A percentile compares a stretch with the other conserved stretches of the same genome.
phyloP scores from a whole-genome alignment of 2,888 invertebrate genomes.

The Bellardia bayeri region DNA sequence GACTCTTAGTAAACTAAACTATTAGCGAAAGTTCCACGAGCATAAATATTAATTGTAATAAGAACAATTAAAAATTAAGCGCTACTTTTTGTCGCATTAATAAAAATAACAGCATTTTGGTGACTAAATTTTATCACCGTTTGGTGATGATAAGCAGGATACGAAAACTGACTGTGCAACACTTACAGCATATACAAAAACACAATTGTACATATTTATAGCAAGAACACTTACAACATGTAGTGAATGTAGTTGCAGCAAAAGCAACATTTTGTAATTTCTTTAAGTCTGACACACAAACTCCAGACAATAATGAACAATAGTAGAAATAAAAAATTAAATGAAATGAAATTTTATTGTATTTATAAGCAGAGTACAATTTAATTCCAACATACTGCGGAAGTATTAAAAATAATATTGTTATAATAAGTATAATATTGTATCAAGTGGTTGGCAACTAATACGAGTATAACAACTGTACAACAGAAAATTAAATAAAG shows the following conservation, averaged over 20 bases:
- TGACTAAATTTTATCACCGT: constrained; percentile 67
- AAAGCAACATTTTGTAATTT: constrained; percentile 7
- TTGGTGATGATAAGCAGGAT: constrained; percentile 53
- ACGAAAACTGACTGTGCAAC: constrained; percentile 36
- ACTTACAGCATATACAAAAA: constrained; percentile 14
- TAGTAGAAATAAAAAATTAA: not conserved
- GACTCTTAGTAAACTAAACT: not conserved
- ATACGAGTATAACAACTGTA: constrained; percentile 8
- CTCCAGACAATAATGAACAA: constrained; percentile 18
- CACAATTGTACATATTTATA: not conserved
- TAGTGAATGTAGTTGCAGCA: constrained; percentile 1
- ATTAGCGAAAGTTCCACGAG: not conserved
- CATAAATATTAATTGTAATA: constrained; percentile 36
- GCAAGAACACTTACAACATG: constrained; percentile 8
- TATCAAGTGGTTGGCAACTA: constrained; percentile 53
- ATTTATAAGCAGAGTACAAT: constrained; percentile 28
- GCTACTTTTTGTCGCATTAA: constrained; percentile 28
- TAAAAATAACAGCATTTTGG: constrained; percentile 44
- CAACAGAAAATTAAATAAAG: constrained; percentile 30
- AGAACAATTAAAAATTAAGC: constrained; percentile 60
- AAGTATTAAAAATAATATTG: constrained; percentile 62
- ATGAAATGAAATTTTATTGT: not conserved
- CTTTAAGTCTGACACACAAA: constrained; percentile 2
- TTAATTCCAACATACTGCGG: constrained; percentile 61
- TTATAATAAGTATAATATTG: constrained; percentile 47